phyloP scores from a whole-genome alignment of 2,797 vertebrate genomes.

The Tragopan temminckii region DNA sequence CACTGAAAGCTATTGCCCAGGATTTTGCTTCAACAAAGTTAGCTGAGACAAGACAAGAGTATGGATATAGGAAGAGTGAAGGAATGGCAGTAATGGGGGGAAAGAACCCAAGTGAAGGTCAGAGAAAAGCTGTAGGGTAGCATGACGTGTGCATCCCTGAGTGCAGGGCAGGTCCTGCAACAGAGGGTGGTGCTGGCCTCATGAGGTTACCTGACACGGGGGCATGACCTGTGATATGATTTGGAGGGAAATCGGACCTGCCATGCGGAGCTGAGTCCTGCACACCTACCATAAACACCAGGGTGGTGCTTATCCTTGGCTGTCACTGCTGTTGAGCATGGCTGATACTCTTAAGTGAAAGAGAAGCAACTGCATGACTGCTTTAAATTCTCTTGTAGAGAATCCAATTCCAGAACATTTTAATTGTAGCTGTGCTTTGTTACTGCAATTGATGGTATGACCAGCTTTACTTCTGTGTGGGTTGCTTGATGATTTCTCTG shows the following conservation, averaged over 20 bases:
- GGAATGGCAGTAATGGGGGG: neutral
- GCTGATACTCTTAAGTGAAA: neutral
- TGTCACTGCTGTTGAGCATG: neutral
- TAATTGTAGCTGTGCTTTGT: neutral
- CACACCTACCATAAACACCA: neutral
- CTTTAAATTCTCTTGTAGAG: neutral
- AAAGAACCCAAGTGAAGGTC: neutral
- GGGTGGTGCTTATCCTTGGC: neutral
- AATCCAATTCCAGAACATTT: neutral
- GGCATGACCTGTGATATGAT: neutral
- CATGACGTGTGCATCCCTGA: neutral
- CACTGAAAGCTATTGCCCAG: neutral
- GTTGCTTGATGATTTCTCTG: neutral
- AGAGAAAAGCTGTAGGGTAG: neutral
- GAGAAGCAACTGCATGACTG: accelerated
- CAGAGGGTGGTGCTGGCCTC: neutral
- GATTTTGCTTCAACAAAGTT: neutral
- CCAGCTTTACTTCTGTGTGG: neutral
- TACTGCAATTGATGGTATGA: neutral
- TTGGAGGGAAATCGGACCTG: too few species aligned
- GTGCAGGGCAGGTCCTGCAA: neutral
- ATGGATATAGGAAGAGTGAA: neutral
- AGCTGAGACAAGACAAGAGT: neutral
- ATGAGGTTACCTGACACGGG: neutral
- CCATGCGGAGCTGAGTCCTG: accelerated